Evolutionary conservation across 2,888 invertebrate species (phyloP), one percentile per base, ranked within the genome.

Genomic region (Toxonevra muliebris): DNA sequence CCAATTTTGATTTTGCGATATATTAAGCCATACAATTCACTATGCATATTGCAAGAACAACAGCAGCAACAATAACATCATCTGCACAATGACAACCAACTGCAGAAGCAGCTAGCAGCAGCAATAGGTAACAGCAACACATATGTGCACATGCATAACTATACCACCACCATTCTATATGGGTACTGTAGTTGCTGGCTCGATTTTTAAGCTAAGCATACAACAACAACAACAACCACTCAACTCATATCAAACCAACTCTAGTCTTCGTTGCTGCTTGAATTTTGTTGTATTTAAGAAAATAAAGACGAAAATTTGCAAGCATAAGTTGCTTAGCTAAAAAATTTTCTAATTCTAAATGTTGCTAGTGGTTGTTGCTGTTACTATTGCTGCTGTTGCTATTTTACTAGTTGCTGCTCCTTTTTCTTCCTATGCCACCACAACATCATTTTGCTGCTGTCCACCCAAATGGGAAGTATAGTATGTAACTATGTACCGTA

Each of bases 1-100:
- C 71, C 73, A 75, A 74, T 73, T 75, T 75, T 73, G 71, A 74
- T 73, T 73, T 73, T 69, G 68, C 68, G 71, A 73, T 71, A 30
- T 30, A 73, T 71, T 69, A 71, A 72, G 67, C 63, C 71, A 63
- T 55, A 57, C 20, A 62, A 13, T 48, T 15, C 54, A 53, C 42
- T 30, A 30, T 30, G 30, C 30, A 30, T 30, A 53, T 12, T 15
- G 17, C 43, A 30, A 45, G 11, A 43, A 54, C 42, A 52, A 40
- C 1, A 20, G 40, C 20, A 48, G n/a, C 43, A 64, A 42, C 43
- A 43, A 42, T 1, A 50, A 55, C 40, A 54, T 15, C 15, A 48
- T 5, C 48, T 10, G 15, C 13, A 48, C 48, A 48, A 48, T 48
- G 30, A 52, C 58, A 42, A 65, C 8, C 65, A 65, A 65, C 65